Evolutionary conservation across 2,888 invertebrate species (phyloP).

Genomic region (Aspidiotus rigidus): DNA sequence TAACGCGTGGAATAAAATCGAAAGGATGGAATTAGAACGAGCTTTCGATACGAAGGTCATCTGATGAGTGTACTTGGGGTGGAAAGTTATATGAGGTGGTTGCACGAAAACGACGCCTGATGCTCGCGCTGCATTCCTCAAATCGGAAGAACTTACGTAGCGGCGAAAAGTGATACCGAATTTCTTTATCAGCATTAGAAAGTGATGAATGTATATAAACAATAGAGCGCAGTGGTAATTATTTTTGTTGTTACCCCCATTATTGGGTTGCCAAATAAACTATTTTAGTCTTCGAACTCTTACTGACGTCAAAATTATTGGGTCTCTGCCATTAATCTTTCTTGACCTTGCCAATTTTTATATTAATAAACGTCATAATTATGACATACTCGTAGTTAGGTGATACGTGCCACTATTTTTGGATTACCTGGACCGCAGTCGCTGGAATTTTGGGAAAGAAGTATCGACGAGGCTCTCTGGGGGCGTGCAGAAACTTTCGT

Average conservation of each 20-base stretch:
- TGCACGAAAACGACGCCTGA: too few relatives aligned
- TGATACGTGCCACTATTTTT: not conserved
- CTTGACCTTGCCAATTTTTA: slow-evolving; percentile 30
- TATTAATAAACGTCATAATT: slow-evolving; percentile 33
- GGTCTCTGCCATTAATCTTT: slow-evolving; percentile 22
- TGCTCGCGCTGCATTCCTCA: too few relatives aligned
- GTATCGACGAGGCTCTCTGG: too few relatives aligned
- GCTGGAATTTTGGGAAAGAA: not conserved
- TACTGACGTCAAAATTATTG: slow-evolving; percentile 26
- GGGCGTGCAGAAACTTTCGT: too few relatives aligned
- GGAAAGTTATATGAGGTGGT: too few relatives aligned
- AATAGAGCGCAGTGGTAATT: not conserved
- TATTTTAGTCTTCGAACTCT: slow-evolving; percentile 24
- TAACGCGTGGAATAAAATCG: too few relatives aligned
- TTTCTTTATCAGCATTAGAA: slow-evolving; percentile 12
- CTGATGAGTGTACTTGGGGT: too few relatives aligned
- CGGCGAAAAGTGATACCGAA: too few relatives aligned
- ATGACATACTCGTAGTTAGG: slow-evolving; percentile 20
- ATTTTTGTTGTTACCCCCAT: not conserved
- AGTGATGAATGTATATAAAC: slow-evolving; percentile 9
- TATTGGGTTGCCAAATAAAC: slow-evolving; percentile 27
- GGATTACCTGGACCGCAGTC: not conserved
- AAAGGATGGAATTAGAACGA: too few relatives aligned
- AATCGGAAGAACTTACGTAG: too few relatives aligned
- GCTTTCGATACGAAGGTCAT: too few relatives aligned